phyloP scores from a whole-genome alignment of 2,113 vertebrate species.

The Mus spicilegus region DNA sequence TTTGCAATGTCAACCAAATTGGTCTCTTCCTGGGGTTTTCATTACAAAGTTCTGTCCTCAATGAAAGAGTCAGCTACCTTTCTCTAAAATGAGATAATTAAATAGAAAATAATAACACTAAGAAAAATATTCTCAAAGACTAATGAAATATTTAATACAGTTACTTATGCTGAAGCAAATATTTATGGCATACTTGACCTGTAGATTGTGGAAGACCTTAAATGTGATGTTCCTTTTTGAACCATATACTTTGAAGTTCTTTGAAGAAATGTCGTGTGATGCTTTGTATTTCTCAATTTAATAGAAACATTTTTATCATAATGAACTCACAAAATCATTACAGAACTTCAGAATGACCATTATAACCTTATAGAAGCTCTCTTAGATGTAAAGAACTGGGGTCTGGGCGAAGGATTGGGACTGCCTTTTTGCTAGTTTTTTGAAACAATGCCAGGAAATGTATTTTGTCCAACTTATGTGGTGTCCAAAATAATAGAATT shows the following conservation, averaged over 20 bases:
- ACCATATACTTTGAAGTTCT: not conserved
- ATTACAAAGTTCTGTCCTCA: not conserved
- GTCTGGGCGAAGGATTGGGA: not conserved
- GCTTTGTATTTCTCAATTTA: not conserved
- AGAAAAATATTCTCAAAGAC: not conserved
- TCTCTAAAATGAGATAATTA: constrained; percentile 19
- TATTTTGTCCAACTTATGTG: not conserved
- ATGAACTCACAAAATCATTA: not conserved
- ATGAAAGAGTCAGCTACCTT: not conserved
- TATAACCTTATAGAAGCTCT: not conserved
- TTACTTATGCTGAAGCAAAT: not conserved
- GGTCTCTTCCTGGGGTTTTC: not conserved
- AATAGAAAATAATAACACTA: not conserved
- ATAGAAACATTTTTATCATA: not conserved
- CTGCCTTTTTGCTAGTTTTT: not conserved
- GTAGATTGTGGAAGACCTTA: not conserved
- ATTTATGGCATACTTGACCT: not conserved
- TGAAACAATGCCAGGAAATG: not conserved
- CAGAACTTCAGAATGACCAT: not conserved
- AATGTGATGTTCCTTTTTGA: not conserved
- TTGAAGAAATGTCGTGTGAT: not conserved
- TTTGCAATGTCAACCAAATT: not conserved
- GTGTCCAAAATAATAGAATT: not conserved
- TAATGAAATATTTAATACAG: not conserved
- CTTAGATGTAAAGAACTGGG: not conserved